A percentile compares a stretch with the other conserved stretches of the same genome.
phyloP scores from a whole-genome alignment of 2,888 invertebrate species.

The Eupithecia abbreviata region DNA sequence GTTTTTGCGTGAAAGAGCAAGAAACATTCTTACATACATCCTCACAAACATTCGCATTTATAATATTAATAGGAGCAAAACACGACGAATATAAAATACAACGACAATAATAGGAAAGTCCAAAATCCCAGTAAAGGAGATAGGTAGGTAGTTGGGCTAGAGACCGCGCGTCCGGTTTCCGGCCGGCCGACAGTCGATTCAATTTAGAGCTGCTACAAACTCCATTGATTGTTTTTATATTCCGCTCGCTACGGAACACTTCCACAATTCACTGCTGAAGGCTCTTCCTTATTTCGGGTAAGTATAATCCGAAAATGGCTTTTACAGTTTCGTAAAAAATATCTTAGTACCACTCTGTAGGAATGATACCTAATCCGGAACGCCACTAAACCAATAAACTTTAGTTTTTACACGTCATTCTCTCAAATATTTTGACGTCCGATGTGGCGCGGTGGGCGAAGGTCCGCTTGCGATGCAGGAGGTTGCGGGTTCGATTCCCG shows the following conservation, averaged over 20 bases:
- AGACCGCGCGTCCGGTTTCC: slow-evolving; percentile 75
- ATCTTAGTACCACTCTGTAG: background rate
- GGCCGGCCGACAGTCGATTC: slow-evolving; percentile 68
- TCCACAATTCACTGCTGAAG: slow-evolving; percentile 18
- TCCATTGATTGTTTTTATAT: slow-evolving; percentile 82
- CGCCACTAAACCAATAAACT: background rate
- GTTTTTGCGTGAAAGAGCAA: too few species aligned
- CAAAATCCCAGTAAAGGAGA: slow-evolving; percentile 36
- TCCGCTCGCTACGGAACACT: slow-evolving; percentile 68
- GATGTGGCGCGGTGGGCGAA: too few species aligned
- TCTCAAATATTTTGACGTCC: too few species aligned
- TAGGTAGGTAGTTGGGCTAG: slow-evolving; percentile 57
- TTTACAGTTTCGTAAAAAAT: background rate
- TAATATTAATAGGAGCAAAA: background rate
- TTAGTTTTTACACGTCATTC: too few species aligned
- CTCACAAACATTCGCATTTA: too few species aligned
- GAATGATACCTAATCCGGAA: background rate
- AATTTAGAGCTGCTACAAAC: slow-evolving; percentile 78
- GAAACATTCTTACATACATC: too few species aligned
- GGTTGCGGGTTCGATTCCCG: too few species aligned
- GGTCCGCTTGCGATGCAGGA: too few species aligned
- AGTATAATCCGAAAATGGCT: background rate
- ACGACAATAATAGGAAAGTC: background rate
- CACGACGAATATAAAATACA: background rate
- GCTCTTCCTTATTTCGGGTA: slow-evolving; percentile 4